A percentile compares a stretch with the other conserved stretches of the same genome.
Conservation (phyloP, 2,888 invertebrate genomes). For the Yponomeuta plumbellus region DNA sequence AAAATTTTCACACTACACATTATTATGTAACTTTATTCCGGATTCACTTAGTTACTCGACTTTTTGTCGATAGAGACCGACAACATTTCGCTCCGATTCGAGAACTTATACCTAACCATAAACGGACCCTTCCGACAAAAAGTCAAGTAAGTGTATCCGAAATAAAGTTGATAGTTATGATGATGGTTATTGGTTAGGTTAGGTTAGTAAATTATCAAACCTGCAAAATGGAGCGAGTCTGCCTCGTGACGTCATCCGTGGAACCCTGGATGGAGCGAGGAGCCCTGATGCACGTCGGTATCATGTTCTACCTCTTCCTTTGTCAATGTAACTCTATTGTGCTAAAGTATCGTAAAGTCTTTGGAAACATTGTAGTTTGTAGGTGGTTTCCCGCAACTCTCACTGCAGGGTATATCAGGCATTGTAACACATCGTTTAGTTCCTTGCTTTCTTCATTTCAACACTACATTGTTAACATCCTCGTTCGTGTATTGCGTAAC, state of each 20-base stretch:
- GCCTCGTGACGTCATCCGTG: slow-evolving; percentile 84
- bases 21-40: no score
- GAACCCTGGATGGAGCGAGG: slow-evolving; percentile 84
- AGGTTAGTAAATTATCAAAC: slow-evolving; percentile 40
- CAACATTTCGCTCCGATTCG: no score
- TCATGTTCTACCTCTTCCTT: slow-evolving; percentile 50
- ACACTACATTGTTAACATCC: not conserved
- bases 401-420: slow-evolving; percentile 12
- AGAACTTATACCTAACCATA: no score
- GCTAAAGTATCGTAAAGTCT: not conserved
- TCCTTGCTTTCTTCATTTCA: not conserved
- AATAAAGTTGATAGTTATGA: no score
- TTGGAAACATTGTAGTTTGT: not conserved
- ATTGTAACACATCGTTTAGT: not conserved
- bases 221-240: slow-evolving; percentile 83
- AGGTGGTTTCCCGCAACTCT: not conserved
- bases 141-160: no score
- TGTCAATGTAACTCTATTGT: not conserved
- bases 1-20: no score
- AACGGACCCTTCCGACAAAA: no score
- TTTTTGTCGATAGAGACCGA: no score
- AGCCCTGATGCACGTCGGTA: slow-evolving; percentile 83
- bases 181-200: not conserved
- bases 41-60: no score
- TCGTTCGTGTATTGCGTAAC: not conserved